Evolutionary conservation across 2,888 invertebrate genomes (phyloP).

Genomic region (Temnothorax ravouxi): DNA sequence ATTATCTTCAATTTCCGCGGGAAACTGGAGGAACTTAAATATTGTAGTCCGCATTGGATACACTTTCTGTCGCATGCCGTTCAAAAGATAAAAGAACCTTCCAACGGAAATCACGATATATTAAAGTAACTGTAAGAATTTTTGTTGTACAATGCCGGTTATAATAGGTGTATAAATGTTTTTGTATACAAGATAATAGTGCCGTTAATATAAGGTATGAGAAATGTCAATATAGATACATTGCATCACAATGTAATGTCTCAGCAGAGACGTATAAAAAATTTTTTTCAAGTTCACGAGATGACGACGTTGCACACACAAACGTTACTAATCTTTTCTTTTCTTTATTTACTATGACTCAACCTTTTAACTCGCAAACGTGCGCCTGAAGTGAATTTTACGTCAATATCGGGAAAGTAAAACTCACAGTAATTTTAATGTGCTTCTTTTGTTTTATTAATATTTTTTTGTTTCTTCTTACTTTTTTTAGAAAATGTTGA

Average conservation of each 20-base stretch:
- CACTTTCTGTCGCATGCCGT: constrained; percentile 9
- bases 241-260: not conserved
- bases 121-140: not conserved
- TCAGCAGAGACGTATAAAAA: not conserved
- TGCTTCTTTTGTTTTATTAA: too few relatives aligned
- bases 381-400: too few relatives aligned
- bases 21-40: constrained; percentile 44
- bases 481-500: too few relatives aligned
- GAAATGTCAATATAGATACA: not conserved
- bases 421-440: too few relatives aligned
- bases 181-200: not conserved
- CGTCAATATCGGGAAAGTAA: too few relatives aligned
- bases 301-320: constrained; percentile 1
- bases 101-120: not conserved
- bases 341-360: not conserved
- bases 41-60: constrained; percentile 61
- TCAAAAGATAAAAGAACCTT: not conserved
- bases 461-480: too few relatives aligned
- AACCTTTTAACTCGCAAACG: not conserved
- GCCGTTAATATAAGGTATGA: not conserved
- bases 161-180: constrained; percentile 3
- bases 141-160: not conserved
- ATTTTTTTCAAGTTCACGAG: not conserved
- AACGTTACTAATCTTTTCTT: not conserved
- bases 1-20: constrained; percentile 43